phyloP scores from a whole-genome alignment of 2,888 invertebrate genomes.

The Penaeus monodon region DNA sequence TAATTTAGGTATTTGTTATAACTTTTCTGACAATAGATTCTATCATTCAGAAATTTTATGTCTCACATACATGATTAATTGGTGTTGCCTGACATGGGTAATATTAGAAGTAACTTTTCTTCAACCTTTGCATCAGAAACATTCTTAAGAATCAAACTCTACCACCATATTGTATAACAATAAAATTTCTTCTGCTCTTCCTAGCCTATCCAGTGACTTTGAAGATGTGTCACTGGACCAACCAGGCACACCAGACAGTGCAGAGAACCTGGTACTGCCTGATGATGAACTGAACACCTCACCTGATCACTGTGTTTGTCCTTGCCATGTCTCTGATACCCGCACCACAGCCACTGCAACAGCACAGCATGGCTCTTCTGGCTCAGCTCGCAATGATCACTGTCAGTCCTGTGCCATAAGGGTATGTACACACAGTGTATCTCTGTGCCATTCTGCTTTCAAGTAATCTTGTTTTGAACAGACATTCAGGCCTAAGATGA shows the following conservation, averaged over 20 bases:
- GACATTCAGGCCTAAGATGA: too few species aligned
- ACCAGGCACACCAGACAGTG: constrained; percentile 38
- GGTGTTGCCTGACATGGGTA: too few species aligned
- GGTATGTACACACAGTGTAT: constrained; percentile 18
- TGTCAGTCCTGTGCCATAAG: constrained; percentile 50
- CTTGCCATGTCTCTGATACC: constrained; percentile 35
- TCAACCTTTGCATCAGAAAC: too few species aligned
- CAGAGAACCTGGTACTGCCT: constrained; percentile 38
- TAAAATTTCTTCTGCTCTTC: background rate
- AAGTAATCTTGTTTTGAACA: too few species aligned
- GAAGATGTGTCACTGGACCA: constrained; percentile 45
- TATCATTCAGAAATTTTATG: too few species aligned
- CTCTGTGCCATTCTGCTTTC: background rate
- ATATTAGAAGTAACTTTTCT: too few species aligned
- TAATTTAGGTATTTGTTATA: too few species aligned
- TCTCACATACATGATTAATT: too few species aligned
- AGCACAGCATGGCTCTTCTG: background rate
- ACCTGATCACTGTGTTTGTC: constrained; percentile 42
- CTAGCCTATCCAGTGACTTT: constrained; percentile 47
- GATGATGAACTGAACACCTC: constrained; percentile 39
- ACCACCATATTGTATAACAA: too few species aligned
- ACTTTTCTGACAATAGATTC: too few species aligned
- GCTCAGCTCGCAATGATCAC: constrained; percentile 27
- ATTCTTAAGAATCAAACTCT: too few species aligned
- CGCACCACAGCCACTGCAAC: background rate